Percentiles rank a stretch among this genome's conserved stretches.
Conservation (phyloP, 53 echinoderm and acorn worm genomes). For the Echinometra lucunter region DNA sequence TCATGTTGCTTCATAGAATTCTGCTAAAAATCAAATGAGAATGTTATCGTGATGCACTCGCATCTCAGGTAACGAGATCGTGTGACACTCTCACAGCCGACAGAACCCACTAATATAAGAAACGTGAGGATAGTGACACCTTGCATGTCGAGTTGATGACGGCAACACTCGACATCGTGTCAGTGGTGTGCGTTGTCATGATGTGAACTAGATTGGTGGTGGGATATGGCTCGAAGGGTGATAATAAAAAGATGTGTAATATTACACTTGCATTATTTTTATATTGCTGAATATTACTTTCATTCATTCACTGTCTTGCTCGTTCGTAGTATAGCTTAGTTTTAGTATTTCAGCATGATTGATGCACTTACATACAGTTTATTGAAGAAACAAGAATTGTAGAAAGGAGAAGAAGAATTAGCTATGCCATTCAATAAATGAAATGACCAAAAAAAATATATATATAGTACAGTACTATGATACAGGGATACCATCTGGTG, state of each 20-base stretch:
- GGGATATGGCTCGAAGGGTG: not conserved
- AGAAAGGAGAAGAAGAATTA: not conserved
- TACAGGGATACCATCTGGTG: too few species aligned
- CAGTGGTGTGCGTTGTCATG: not conserved
- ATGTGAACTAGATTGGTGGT: constrained; percentile 5
- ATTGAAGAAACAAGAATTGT: not conserved
- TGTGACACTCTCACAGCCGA: constrained; percentile 8
- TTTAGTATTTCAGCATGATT: not conserved
- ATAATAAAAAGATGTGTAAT: not conserved
- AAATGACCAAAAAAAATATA: too few species aligned
- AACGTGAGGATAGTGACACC: constrained; percentile 23
- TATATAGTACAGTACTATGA: too few species aligned
- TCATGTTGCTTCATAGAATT: not conserved
- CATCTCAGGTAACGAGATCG: constrained; percentile 28
- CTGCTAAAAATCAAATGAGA: constrained; percentile 15
- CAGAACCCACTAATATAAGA: constrained; percentile 18
- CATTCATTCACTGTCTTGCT: not conserved
- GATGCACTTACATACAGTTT: not conserved
- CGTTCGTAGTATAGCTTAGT: not conserved
- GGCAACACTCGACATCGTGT: not conserved
- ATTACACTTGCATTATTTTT: not conserved
- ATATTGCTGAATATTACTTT: not conserved
- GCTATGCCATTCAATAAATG: too few species aligned
- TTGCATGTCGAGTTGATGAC: not conserved
- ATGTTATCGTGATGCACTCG: not conserved